These are phyloP conservation scores for Rhyzopertha dominica DNA, from an alignment of 1,140 invertebrate species.

Conservation along the genomic window DNA sequence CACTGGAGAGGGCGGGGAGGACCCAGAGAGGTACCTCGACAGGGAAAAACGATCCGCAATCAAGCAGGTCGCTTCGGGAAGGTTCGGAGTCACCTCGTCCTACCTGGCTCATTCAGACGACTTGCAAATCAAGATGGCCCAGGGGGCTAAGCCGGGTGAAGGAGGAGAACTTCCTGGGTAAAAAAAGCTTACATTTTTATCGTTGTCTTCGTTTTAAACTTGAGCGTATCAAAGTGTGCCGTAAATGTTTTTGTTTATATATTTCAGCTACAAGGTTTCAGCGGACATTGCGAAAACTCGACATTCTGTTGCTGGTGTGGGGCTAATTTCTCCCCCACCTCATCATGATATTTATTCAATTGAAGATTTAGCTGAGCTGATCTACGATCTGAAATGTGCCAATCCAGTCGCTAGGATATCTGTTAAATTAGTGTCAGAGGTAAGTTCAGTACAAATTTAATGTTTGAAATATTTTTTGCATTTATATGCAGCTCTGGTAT, in stretches of 20 bases:
- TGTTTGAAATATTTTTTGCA: too few relatives aligned
- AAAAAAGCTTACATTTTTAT: conserved; percentile 41
- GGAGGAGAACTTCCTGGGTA: conserved; percentile 90
- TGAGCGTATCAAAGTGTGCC: neutral
- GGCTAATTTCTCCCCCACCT: conserved; percentile 95
- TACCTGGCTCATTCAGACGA: conserved; percentile 96
- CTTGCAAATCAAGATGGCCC: conserved; percentile 98
- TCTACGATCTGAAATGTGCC: conserved; percentile 97
- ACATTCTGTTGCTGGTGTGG: conserved; percentile 95
- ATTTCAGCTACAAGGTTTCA: conserved; percentile 59
- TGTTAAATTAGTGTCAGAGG: conserved; percentile 96
- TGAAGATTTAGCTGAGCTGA: conserved; percentile 96
- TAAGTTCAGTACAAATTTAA: too few relatives aligned
- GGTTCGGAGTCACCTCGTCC: conserved; percentile 96
- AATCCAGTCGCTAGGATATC: conserved; percentile 94
- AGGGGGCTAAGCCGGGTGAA: conserved; percentile 94
- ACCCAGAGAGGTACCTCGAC: conserved; percentile 77
- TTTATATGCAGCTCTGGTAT: too few relatives aligned
- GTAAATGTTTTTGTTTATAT: conserved; percentile 8
- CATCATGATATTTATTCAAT: conserved; percentile 99
- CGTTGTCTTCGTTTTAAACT: neutral
- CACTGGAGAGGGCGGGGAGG: conserved; percentile 93
- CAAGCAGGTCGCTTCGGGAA: conserved; percentile 92
- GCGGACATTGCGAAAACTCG: conserved; percentile 92
- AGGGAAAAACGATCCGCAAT: conserved; percentile 75